Percentiles rank a stretch among this genome's conserved stretches.
Conservation (phyloP, 2,797 vertebrate species). For the Loriculus beryllinus region DNA sequence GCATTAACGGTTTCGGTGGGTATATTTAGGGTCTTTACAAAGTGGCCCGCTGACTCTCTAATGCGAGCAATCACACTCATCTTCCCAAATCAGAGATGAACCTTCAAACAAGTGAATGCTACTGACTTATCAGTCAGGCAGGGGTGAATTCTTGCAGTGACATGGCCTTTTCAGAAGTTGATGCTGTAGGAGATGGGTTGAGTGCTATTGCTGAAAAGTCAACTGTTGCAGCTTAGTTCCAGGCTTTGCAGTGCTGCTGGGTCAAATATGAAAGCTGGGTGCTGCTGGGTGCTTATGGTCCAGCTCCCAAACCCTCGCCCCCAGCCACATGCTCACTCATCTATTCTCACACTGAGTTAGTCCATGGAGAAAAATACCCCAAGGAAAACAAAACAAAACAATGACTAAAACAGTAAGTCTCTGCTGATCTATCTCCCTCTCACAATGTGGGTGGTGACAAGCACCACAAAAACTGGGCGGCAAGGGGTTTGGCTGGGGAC, state of each 20-base stretch:
- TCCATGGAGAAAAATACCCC: background rate
- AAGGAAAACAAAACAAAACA: background rate
- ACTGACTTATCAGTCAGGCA: background rate
- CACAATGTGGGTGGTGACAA: background rate
- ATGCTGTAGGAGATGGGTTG: background rate
- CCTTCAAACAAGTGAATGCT: background rate
- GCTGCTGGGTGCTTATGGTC: background rate
- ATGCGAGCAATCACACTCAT: background rate
- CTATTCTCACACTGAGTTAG: background rate
- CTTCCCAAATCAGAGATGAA: background rate
- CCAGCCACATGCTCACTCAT: background rate
- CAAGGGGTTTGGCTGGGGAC: rapidly evolving
- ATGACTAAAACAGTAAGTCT: background rate
- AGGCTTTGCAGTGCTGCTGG: background rate
- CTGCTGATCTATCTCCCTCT: background rate
- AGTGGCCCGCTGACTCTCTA: background rate
- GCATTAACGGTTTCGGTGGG: background rate
- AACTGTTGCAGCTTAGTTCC: background rate
- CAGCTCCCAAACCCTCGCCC: background rate
- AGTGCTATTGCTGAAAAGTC: background rate
- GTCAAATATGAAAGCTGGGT: background rate
- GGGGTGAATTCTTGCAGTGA: background rate
- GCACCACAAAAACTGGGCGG: background rate
- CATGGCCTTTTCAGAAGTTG: background rate
- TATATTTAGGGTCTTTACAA: background rate